Percentiles rank a stretch among this genome's conserved stretches.
These are phyloP conservation scores for Silvanus unidentatus DNA, from an alignment of 2,888 invertebrate species.

Conservation along the genomic window DNA sequence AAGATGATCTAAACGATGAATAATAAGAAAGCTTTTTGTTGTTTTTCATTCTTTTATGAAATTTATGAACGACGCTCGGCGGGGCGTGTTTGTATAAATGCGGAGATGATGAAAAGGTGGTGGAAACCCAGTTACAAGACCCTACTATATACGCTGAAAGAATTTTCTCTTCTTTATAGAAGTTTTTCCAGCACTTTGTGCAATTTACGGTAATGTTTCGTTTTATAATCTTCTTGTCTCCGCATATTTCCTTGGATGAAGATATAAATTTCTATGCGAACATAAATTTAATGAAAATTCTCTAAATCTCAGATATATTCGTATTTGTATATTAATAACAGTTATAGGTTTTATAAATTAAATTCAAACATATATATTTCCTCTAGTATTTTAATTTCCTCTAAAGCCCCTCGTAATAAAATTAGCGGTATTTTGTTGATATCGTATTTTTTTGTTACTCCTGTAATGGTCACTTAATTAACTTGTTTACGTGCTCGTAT, in stretches of 20 bases:
- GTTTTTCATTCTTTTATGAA: slow-evolving; percentile 19
- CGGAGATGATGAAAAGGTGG: no score
- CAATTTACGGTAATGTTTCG: slow-evolving; percentile 29
- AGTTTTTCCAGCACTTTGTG: slow-evolving; percentile 23
- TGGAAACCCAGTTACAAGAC: background rate
- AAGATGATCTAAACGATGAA: slow-evolving; percentile 29
- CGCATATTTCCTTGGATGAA: slow-evolving; percentile 16
- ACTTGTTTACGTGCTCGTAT: no score
- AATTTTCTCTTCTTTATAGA: slow-evolving; percentile 19
- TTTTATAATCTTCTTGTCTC: slow-evolving; percentile 24
- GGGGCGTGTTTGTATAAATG: no score
- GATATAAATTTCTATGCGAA: slow-evolving; percentile 20
- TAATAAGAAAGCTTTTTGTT: slow-evolving; percentile 31
- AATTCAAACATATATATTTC: no score
- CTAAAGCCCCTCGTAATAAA: no score
- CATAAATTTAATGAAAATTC: slow-evolving; percentile 17
- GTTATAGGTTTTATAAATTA: no score
- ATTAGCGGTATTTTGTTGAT: no score
- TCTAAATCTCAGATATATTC: slow-evolving; percentile 10
- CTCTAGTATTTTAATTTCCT: no score
- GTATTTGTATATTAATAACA: no score
- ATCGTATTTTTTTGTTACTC: no score
- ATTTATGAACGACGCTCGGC: background rate
- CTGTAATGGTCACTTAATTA: no score
- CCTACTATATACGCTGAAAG: slow-evolving; percentile 10